Percentiles rank a stretch among this genome's conserved stretches.
Conservation (phyloP, 2,797 vertebrate genomes). For the Neosilurus mollespiculum region DNA sequence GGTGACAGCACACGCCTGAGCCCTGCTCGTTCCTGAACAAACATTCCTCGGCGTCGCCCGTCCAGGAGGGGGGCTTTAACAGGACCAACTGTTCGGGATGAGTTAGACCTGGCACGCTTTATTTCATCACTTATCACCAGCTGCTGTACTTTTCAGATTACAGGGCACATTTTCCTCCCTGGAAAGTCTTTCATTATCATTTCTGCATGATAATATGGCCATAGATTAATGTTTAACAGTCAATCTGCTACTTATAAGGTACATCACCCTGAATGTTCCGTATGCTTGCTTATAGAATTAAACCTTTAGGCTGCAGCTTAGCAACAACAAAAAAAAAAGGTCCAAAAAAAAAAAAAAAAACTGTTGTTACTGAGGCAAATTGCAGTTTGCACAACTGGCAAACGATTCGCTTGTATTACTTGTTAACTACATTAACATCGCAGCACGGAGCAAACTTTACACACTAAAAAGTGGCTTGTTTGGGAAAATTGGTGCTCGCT, state of each 20-base stretch:
- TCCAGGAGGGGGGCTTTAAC: constrained; percentile 33
- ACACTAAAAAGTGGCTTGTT: too few relatives aligned
- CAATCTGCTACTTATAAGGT: background rate
- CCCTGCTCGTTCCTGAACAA: constrained; percentile 39
- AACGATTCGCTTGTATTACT: too few relatives aligned
- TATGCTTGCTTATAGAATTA: background rate
- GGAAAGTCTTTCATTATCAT: background rate
- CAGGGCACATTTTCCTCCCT: background rate
- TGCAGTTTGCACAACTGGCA: too few relatives aligned
- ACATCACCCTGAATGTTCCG: background rate
- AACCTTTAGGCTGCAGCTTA: background rate
- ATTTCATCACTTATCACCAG: background rate
- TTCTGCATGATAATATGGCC: background rate
- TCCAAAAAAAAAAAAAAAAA: too few relatives aligned
- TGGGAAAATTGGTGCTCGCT: too few relatives aligned
- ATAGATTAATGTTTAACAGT: background rate
- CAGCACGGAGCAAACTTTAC: too few relatives aligned
- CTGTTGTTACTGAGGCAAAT: too few relatives aligned
- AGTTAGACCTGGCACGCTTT: background rate
- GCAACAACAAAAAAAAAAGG: background rate
- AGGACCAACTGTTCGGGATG: constrained; percentile 45
- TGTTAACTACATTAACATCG: too few relatives aligned
- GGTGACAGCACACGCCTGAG: constrained; percentile 7
- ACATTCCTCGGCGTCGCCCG: constrained; percentile 38
- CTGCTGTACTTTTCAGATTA: background rate